A percentile compares a stretch with the other conserved stretches of the same genome.
These are phyloP conservation scores for Herminia tarsipennalis DNA, from an alignment of 2,888 invertebrate genomes.

Conservation along the genomic window DNA sequence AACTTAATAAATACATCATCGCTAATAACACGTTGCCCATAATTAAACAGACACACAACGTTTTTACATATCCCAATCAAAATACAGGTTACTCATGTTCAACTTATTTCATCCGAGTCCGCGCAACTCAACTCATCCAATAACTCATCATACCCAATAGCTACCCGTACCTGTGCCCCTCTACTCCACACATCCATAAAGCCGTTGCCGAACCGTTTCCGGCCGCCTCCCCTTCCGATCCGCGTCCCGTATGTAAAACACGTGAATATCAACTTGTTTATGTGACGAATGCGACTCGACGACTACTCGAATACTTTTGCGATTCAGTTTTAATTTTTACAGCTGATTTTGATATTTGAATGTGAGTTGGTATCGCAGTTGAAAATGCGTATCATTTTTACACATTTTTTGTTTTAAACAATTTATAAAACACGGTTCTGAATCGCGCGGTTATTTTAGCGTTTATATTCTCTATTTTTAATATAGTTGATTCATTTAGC, in stretches of 20 bases:
- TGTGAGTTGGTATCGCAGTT: background rate
- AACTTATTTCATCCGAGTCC: background rate
- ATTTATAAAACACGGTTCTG: too few relatives aligned
- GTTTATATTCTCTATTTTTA: background rate
- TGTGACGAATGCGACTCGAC: conserved; percentile 43
- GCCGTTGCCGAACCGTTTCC: conserved; percentile 42
- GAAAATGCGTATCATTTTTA: too few relatives aligned
- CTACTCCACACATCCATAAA: conserved; percentile 19
- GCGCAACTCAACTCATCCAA: background rate
- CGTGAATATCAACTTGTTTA: conserved; percentile 46
- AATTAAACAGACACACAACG: too few relatives aligned
- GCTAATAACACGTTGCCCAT: too few relatives aligned
- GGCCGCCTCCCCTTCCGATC: conserved; percentile 39
- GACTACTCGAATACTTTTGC: conserved; percentile 10
- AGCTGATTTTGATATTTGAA: conserved; percentile 7
- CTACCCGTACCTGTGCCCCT: conserved; percentile 3
- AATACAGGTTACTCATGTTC: background rate
- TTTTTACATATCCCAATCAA: too few relatives aligned
- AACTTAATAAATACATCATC: too few relatives aligned
- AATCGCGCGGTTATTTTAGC: background rate
- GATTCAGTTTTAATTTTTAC: conserved; percentile 33
- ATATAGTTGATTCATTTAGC: too few relatives aligned
- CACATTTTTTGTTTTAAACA: too few relatives aligned
- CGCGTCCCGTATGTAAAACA: conserved; percentile 49
- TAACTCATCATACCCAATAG: conserved; percentile 1